Conservation (phyloP, 2,888 invertebrate species). For the Macrosiphum euphorbiae region DNA sequence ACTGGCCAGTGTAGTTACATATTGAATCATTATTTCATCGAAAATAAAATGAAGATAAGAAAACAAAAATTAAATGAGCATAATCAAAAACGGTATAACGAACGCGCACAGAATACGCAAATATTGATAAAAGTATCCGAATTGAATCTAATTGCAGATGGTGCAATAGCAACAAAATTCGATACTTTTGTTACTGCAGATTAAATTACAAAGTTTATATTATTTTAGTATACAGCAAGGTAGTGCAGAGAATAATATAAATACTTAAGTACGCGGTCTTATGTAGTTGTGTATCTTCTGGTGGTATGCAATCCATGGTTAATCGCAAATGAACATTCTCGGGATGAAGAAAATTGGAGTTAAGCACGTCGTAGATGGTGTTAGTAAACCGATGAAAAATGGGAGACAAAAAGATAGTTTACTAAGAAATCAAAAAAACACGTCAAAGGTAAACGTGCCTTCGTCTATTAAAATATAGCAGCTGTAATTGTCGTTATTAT, state of each 20-base stretch:
- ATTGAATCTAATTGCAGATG: constrained; percentile 16
- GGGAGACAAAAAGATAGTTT: background rate
- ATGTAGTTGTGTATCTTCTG: background rate
- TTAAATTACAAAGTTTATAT: constrained; percentile 17
- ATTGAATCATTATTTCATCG: background rate
- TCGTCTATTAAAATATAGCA: background rate
- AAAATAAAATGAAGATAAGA: background rate
- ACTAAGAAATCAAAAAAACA: background rate
- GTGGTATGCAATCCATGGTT: background rate
- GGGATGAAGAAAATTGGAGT: background rate
- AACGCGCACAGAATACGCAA: constrained; percentile 12
- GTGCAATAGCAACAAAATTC: background rate
- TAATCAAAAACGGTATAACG: background rate
- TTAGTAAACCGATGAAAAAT: background rate
- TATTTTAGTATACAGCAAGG: background rate
- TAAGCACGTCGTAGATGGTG: background rate
- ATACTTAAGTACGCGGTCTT: background rate
- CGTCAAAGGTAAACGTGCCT: background rate
- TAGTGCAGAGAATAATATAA: background rate
- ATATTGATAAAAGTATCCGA: background rate
- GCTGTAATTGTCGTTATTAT: background rate
- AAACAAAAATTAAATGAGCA: constrained; percentile 40
- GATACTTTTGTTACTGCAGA: background rate
- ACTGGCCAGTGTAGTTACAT: background rate
- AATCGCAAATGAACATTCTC: background rate